These are phyloP conservation scores for Gnathonemus longibarbis DNA, from an alignment of 2,113 vertebrate genomes.

Conservation along the genomic window DNA sequence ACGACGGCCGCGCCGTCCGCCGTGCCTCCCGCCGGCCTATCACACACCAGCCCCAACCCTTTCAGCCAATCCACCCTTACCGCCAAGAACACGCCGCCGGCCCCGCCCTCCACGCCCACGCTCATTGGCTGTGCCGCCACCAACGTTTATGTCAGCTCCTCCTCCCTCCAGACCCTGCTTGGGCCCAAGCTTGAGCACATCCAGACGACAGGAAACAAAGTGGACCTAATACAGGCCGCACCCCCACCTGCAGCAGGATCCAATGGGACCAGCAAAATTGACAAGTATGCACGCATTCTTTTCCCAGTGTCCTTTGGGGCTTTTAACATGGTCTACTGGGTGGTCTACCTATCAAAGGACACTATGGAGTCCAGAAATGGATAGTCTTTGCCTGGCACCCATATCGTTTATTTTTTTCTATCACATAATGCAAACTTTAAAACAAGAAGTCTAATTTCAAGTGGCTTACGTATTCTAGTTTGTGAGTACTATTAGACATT, in stretches of 20 bases:
- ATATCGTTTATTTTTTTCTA: conserved; percentile 43
- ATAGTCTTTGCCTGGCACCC: conserved; percentile 57
- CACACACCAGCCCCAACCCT: conserved; percentile 78
- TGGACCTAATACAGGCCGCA: conserved; percentile 66
- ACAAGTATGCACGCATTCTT: conserved; percentile 96
- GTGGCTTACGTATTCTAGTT: conserved; percentile 1
- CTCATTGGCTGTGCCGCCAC: conserved; percentile 59
- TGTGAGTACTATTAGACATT: conserved; percentile 28
- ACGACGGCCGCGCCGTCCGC: conserved; percentile 30
- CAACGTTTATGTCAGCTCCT: conserved; percentile 53
- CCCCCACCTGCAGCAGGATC: conserved; percentile 62
- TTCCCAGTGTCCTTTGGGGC: conserved; percentile 95
- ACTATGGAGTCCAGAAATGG: conserved; percentile 82
- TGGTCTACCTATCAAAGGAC: conserved; percentile 97
- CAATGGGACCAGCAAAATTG: conserved; percentile 94
- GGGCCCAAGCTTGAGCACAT: conserved; percentile 79
- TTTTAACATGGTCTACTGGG: conserved; percentile 99
- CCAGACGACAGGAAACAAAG: conserved; percentile 68
- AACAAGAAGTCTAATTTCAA: background rate
- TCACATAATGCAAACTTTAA: conserved; percentile 22
- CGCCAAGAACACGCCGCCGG: conserved; percentile 63
- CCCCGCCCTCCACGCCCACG: conserved; percentile 70
- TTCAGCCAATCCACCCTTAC: conserved; percentile 73
- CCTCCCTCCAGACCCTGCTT: conserved; percentile 72
- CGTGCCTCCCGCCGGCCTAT: conserved; percentile 58